phyloP scores from a whole-genome alignment of 2,113 vertebrate species.

The Sakesphorus luctuosus region DNA sequence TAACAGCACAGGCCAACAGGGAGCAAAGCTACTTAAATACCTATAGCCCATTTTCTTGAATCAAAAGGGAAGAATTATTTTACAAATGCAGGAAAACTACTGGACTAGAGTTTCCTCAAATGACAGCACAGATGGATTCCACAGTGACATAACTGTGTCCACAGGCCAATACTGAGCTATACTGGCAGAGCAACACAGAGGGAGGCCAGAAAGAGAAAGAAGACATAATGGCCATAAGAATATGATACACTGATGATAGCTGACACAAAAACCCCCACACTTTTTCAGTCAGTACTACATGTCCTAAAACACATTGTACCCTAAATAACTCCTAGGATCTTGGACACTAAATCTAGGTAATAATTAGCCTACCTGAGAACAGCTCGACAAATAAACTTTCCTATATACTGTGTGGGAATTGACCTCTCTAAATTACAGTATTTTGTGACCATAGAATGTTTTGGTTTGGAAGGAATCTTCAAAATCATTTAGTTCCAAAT shows the following conservation, averaged over 20 bases:
- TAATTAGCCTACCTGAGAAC: background rate
- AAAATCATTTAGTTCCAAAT: background rate
- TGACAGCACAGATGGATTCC: background rate
- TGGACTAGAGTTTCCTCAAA: background rate
- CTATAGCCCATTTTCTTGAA: background rate
- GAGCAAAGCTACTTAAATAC: background rate
- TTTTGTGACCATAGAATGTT: background rate
- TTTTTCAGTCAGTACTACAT: background rate
- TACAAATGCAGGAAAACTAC: background rate
- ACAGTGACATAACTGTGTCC: background rate
- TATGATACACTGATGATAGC: background rate
- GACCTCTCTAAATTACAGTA: background rate
- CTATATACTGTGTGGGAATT: background rate
- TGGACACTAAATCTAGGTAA: background rate
- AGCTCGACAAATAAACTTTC: background rate
- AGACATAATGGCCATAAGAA: background rate
- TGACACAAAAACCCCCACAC: background rate
- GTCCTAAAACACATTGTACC: background rate
- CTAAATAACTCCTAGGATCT: background rate
- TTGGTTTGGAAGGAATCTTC: background rate
- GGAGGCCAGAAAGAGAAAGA: background rate
- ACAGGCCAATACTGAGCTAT: background rate
- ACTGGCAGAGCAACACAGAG: background rate
- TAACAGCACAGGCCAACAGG: background rate
- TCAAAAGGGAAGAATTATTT: background rate